Evolutionary conservation across 35 echinoderm and acorn worm genomes (phyloP).

Genomic region (Acanthaster planci): DNA sequence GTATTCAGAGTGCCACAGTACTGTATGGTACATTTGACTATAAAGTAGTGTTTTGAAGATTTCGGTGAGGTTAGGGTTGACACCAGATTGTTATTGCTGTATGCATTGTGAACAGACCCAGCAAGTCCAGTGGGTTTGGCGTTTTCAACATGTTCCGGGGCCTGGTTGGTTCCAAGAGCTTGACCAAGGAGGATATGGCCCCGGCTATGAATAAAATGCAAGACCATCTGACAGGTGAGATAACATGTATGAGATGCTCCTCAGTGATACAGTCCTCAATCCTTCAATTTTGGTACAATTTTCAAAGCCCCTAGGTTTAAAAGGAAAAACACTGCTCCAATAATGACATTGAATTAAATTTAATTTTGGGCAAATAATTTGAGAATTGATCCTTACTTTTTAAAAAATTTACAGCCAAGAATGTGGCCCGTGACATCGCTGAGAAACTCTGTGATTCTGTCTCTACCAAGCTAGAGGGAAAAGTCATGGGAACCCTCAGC

Average conservation of each 20-base stretch:
- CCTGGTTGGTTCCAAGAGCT: conserved; percentile 93
- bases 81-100: not conserved
- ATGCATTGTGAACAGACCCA: conserved; percentile 8
- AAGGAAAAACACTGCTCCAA: too few relatives aligned
- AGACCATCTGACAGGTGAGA: conserved; percentile 94
- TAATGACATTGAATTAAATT: too few relatives aligned
- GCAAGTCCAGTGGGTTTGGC: conserved; percentile 67
- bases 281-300: not conserved
- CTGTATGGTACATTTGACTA: too few relatives aligned
- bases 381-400: too few relatives aligned
- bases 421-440: conserved; percentile 95
- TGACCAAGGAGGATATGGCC: conserved; percentile 82
- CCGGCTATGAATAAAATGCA: conserved; percentile 93
- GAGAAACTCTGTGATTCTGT: conserved; percentile 97
- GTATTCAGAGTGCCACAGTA: too few relatives aligned
- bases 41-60: too few relatives aligned
- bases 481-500: conserved; percentile 93
- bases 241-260: not conserved
- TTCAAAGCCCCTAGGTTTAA: too few relatives aligned
- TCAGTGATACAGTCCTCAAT: not conserved
- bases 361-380: too few relatives aligned
- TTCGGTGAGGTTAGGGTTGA: too few relatives aligned
- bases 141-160: conserved; percentile 98
- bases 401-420: conserved; percentile 81
- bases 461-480: conserved; percentile 95